Evolutionary conservation across 2,113 vertebrate species (phyloP).

Genomic region (Dunckerocampus dactyliophorus): DNA sequence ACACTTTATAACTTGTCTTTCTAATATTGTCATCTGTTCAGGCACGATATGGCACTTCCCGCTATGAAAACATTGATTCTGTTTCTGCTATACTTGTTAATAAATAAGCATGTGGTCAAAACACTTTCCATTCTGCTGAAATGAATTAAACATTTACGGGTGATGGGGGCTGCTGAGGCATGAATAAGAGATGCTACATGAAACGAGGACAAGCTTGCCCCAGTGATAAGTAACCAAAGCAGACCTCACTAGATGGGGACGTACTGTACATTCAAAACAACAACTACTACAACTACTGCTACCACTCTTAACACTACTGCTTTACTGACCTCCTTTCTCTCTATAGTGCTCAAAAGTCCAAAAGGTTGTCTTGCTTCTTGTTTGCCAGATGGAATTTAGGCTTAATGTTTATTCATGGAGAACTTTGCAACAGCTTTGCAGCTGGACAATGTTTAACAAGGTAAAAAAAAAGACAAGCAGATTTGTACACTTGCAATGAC

Average conservation of each 20-base stretch:
- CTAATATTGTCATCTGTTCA: too few relatives aligned
- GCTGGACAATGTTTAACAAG: slow-evolving; percentile 15
- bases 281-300: slow-evolving; percentile 3
- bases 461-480: neutral
- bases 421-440: too few relatives aligned
- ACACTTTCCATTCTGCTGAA: neutral
- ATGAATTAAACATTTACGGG: slow-evolving; percentile 48
- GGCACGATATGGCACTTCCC: too few relatives aligned
- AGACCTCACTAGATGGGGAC: too few relatives aligned
- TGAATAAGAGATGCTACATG: slow-evolving; percentile 41
- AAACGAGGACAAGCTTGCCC: slow-evolving; percentile 10
- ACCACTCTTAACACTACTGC: slow-evolving; percentile 14
- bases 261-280: too few relatives aligned
- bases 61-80: too few relatives aligned
- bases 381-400: slow-evolving; percentile 34
- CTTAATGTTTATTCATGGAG: neutral
- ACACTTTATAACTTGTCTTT: too few relatives aligned
- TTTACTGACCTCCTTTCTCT: slow-evolving; percentile 52
- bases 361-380: slow-evolving; percentile 33
- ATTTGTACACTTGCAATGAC: neutral
- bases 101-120: too few relatives aligned
- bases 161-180: slow-evolving; percentile 7
- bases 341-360: slow-evolving; percentile 34
- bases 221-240: too few relatives aligned
- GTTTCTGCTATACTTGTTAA: too few relatives aligned